Conservation (phyloP, 1,140 invertebrate species). For the Zaprionus ornatus region DNA sequence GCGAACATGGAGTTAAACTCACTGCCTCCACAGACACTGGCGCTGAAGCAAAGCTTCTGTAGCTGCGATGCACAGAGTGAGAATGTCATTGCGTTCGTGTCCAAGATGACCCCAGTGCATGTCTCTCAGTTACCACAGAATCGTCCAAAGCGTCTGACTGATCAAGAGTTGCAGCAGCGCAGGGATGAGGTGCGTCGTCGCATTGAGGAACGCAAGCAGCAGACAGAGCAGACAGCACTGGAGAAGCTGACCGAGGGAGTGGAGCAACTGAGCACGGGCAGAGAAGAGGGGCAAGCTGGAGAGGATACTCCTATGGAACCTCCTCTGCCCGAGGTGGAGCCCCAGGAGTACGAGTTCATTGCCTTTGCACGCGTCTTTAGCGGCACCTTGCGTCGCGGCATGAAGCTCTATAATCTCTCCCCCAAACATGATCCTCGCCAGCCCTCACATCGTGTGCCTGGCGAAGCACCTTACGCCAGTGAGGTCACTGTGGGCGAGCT, state of each 20-base stretch:
- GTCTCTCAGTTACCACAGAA: constrained; percentile 89
- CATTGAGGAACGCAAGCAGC: constrained; percentile 85
- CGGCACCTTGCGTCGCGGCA: constrained; percentile 91
- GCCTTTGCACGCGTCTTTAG: constrained; percentile 98
- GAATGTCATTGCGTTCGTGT: constrained; percentile 95
- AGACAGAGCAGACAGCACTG: constrained; percentile 84
- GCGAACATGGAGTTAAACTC: constrained; percentile 88
- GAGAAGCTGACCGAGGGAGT: constrained; percentile 84
- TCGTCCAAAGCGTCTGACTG: constrained; percentile 89
- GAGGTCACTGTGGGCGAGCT: constrained; percentile 88
- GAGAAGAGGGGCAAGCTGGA: not conserved
- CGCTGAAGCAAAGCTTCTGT: constrained; percentile 90
- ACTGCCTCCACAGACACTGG: constrained; percentile 89
- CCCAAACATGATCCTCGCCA: constrained; percentile 94
- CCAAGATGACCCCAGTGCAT: constrained; percentile 90
- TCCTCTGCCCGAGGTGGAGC: constrained; percentile 45
- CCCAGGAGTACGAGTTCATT: constrained; percentile 89
- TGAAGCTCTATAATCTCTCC: constrained; percentile 92
- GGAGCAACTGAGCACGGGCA: constrained; percentile 67
- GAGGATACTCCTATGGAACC: constrained; percentile 43
- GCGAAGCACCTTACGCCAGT: constrained; percentile 85
- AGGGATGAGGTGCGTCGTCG: constrained; percentile 88
- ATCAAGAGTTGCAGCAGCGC: constrained; percentile 89
- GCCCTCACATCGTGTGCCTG: constrained; percentile 54
- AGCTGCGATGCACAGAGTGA: constrained; percentile 88